Base-by-base conservation (phyloP, 2,888 invertebrate species). In the Sicus ferrugineus region DNA sequence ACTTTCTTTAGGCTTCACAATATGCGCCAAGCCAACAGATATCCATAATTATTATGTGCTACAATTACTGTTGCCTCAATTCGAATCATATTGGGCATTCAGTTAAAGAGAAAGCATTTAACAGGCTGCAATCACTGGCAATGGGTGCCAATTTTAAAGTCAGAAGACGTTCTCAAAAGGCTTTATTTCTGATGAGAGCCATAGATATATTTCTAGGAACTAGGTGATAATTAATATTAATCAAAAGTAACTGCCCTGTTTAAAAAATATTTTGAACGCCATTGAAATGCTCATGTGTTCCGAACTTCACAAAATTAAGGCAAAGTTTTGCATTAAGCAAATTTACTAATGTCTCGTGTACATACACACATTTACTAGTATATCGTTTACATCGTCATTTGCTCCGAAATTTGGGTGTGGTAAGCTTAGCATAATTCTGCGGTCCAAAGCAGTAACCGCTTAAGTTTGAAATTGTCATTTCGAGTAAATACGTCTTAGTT, bases 101-200 rank as follows among this genome's bases (percentile, higher is more conserved):
- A 3, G 7, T 14, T 11, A 28, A 52, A 28, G 21, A 74, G 3
- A 9, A 38, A n/a, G 63, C 77, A 3, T 59, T 81, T 2, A 61
- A 67, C 3, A 82, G 86, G n/a, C 82, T 94, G 6, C 78, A 92
- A 14, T 90, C 91, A 0, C 90, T 91, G 84, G 91, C 92, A 42
- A 93, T 95, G 90, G 93, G 93, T 0, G 92, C 95, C 69, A 89
- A 94, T 80, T 96, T 94, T 81, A 91, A 90, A 76, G 88, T 93
- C 5, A 87, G 96, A 54, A 86, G 94, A 2, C 89, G 92, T 79
- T 91, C 94, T 1, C 95, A 96, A 75, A 75, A 84, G 67, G 77
- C 78, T 26, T 70, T 85, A 21, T 75, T 77, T 67, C 73, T 73
- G 63, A 70, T 81, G n/a, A 42, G n/a, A n/a, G n/a, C n/a, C n/a